A percentile compares a stretch with the other conserved stretches of the same genome.
Conservation (phyloP, 2,797 vertebrate species). For the Ctenosaura bakeri region DNA sequence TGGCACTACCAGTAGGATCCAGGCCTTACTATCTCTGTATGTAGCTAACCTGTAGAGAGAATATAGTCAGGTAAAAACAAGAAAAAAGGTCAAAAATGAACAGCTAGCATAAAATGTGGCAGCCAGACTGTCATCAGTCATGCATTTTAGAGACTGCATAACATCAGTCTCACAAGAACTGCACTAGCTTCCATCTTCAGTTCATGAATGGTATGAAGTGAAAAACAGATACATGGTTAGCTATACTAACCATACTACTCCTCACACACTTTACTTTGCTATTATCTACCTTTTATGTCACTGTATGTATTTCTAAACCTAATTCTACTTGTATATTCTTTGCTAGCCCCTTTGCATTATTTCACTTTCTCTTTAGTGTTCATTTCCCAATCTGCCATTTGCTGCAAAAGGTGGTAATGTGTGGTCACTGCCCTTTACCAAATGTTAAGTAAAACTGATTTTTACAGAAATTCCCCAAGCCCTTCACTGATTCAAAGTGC, state of each 20-base stretch:
- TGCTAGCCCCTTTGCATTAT: slow-evolving; percentile 17
- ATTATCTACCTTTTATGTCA: not conserved
- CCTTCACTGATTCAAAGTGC: slow-evolving; percentile 37
- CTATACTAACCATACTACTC: not conserved
- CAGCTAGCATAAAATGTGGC: no score
- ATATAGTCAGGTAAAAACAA: no score
- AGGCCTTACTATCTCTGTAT: no score
- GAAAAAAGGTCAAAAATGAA: no score
- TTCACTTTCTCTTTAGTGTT: slow-evolving; percentile 32
- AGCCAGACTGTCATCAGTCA: no score
- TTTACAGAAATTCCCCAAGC: slow-evolving; percentile 39
- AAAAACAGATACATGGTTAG: no score
- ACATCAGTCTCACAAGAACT: no score
- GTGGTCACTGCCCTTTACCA: slow-evolving; percentile 39
- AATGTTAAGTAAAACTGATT: slow-evolving; percentile 53
- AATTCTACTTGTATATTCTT: not conserved
- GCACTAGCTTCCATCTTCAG: no score
- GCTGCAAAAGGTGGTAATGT: slow-evolving; percentile 43
- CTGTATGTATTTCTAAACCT: not conserved
- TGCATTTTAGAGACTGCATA: not conserved
- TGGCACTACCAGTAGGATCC: no score
- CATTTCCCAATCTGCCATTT: slow-evolving; percentile 24
- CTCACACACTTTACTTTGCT: not conserved
- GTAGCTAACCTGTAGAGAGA: no score
- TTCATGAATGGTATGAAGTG: no score